Base-by-base conservation (phyloP, 2,888 invertebrate genomes). In the Meliscaeva auricollis region DNA sequence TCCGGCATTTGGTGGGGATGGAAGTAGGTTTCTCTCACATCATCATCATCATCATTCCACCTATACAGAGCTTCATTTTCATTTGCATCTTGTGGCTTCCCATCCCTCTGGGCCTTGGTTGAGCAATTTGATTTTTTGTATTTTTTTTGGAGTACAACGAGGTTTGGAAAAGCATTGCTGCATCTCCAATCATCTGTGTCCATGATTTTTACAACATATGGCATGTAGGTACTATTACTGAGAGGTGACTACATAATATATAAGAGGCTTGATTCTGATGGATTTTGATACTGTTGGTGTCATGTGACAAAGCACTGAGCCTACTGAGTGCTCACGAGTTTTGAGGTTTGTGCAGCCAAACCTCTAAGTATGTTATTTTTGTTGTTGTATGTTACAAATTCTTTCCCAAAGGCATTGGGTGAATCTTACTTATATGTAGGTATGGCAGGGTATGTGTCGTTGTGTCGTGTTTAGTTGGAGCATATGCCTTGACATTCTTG, bases 301-400 rank as follows among this genome's bases (percentile, higher is more conserved):
- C 77, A 75, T 79, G 70, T 84, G 84, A 72, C 84, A 84, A 79
- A 54, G 56, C 73, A 56, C 52, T 48, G 54, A n/a, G 50, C 62
- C 75, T 70, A 66, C 75, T 70, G 75, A 84, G 79, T 54, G 46
- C 66, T 84, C 79, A 72, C 68, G 68, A 46, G 60, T 64, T 73
- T 54, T 73, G 73, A 68, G 77, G 58, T 69, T 58, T 73, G 41
- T n/a, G n/a, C n/a, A n/a, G n/a, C n/a, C n/a, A n/a, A n/a, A n/a
- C 15, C 20, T 48, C 30, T 38, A 52, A 15, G 35, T 26, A 26
- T 30, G 35, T 13, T 2, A 15, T 26, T 6, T 56, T 2, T 62
- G 26, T 9, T 50, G 41, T 22, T 35, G 32, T 15, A 44, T n/a
- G 50, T 38, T 66, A 74, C 50, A 64, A 20, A 74, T 54, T 15